Base-by-base conservation (phyloP, 2,113 vertebrate species). In the Sigmodon hispidus region DNA sequence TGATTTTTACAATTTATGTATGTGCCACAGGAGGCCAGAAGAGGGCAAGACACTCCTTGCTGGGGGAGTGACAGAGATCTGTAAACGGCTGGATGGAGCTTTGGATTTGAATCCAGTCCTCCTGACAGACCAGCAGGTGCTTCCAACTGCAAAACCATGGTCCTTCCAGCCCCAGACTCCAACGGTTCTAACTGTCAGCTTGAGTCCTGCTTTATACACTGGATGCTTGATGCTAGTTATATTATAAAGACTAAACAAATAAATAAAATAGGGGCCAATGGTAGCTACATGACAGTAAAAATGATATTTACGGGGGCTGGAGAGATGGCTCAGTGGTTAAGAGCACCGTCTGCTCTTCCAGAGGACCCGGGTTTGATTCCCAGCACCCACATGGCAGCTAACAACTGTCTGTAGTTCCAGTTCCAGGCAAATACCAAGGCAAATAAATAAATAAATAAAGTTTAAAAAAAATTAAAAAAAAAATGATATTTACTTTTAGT, bases 191-290 rank as follows among this genome's bases (percentile, higher is more conserved):
- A 87, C 3, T 40, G 36, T 24, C 45, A 10, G 63, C 11, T 81
- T 57, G 69, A 87, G 59, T 63, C 43, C 65, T 76, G 70, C 69
- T 91, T 85, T 70, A n/a, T 81, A 16, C 90, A 52, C 75, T 86
- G 88, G 36, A 43, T 87, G 63, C 7, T 70, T 34, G 50, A 65
- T 65, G 31, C 67, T 96, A 83, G 48, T 70, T 65, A 67, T 45
- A 59, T 86, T 72, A 91, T 72, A 50, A 92, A 94, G 95, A 92
- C 75, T 89, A 59, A 93, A 22, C 11, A 89, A 70, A 84, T 61
- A 88, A 77, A 55, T 67, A 50, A 43, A 95, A 36, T n/a, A 40
- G 40, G 17, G 16, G 22, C 70, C n/a, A 81, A 55, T 59, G 48
- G 57, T 2, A 70, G 73, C 22, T 45, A 16, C 80, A 31, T 61